Conservation (phyloP, 2,888 invertebrate genomes). For the Dryadula phaetusa region DNA sequence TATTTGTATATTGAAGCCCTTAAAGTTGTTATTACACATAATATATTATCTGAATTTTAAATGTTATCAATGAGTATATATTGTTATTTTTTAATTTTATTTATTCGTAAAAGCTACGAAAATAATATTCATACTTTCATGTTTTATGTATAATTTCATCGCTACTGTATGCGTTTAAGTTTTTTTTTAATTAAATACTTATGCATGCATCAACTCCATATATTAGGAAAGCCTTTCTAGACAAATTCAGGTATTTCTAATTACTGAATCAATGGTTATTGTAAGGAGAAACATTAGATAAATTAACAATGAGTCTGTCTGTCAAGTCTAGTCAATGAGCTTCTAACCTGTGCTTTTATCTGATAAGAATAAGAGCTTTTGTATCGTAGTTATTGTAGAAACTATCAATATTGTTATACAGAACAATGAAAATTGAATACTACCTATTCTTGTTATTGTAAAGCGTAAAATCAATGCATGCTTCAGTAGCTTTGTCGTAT, state of each 20-base stretch:
- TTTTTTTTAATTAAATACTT: neutral
- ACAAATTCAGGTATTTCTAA: constrained; percentile 17
- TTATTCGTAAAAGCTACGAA: neutral
- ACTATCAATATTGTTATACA: constrained; percentile 53
- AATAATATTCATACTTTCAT: neutral
- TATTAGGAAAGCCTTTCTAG: constrained; percentile 10
- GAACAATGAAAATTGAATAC: constrained; percentile 51
- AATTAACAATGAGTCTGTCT: constrained; percentile 38
- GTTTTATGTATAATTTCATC: neutral
- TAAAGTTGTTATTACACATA: neutral
- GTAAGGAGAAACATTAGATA: constrained; percentile 7
- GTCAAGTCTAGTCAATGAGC: constrained; percentile 60
- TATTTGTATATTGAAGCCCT: neutral
- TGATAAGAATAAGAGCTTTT: constrained; percentile 78
- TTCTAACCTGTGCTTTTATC: constrained; percentile 71
- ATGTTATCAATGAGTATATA: neutral
- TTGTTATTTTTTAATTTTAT: neutral
- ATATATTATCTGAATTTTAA: neutral
- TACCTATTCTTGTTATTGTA: constrained; percentile 54
- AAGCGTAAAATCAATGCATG: constrained; percentile 53
- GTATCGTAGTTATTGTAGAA: constrained; percentile 74
- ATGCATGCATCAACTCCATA: neutral
- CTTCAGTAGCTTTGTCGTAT: constrained; percentile 51
- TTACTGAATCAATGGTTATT: neutral
- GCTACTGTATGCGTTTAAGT: neutral